Percentiles rank a stretch among this genome's conserved stretches.
Evolutionary conservation across 2,113 vertebrate genomes (phyloP).

Genomic region (Platanista minor): DNA sequence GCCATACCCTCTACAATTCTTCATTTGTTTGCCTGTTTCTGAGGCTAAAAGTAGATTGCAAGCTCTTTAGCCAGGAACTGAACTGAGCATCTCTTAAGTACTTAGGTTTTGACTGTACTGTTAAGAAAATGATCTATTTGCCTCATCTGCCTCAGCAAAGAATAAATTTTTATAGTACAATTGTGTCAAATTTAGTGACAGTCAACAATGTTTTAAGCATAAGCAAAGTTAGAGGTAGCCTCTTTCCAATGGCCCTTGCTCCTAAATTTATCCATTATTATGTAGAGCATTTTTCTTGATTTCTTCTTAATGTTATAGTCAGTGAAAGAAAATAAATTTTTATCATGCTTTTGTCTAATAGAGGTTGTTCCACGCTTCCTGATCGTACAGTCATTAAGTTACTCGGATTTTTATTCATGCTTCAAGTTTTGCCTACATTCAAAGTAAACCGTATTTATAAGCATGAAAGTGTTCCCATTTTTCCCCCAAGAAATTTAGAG

Average conservation of each 20-base stretch:
- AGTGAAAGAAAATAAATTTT: constrained; percentile 29
- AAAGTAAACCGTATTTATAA: background rate
- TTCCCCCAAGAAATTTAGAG: background rate
- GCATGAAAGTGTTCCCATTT: background rate
- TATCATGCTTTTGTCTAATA: background rate
- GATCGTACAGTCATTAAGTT: background rate
- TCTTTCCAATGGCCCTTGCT: background rate
- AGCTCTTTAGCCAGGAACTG: background rate
- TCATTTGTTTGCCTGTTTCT: background rate
- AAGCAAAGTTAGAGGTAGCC: background rate
- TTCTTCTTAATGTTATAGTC: background rate
- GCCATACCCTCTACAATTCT: background rate
- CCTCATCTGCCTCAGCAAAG: background rate
- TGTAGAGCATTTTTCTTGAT: background rate
- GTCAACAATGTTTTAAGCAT: background rate
- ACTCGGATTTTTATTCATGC: background rate
- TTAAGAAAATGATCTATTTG: background rate
- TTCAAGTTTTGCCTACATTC: background rate
- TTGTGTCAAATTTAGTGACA: background rate
- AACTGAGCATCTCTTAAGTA: background rate
- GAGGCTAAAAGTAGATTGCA: background rate
- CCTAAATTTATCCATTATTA: background rate
- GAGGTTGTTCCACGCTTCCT: background rate
- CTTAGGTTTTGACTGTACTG: background rate
- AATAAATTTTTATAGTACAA: constrained; percentile 11